Evolutionary conservation across 2,888 invertebrate species (phyloP).

Genomic region (Amphimallon solstitiale): DNA sequence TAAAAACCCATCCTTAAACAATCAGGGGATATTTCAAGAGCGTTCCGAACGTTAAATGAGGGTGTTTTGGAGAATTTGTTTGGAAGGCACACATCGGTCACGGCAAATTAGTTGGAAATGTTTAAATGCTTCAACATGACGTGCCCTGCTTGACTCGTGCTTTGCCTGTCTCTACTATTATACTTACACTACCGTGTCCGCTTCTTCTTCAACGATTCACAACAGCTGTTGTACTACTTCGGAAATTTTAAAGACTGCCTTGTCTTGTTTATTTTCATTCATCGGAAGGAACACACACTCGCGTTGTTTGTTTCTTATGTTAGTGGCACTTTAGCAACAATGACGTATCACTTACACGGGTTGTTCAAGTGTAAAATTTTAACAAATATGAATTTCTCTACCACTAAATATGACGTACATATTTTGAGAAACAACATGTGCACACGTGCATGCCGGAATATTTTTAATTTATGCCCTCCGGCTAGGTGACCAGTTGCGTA

Average conservation of each 20-base stretch:
- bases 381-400: constrained; percentile 19
- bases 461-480: constrained; percentile 35
- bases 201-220: constrained; percentile 27
- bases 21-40: constrained; percentile 24
- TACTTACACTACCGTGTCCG: constrained; percentile 13
- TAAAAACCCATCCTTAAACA: constrained; percentile 17
- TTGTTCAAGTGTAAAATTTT: constrained; percentile 30
- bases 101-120: constrained; percentile 43
- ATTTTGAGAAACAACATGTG: constrained; percentile 25
- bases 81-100: constrained; percentile 40
- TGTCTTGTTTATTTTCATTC: constrained; percentile 38
- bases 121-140: constrained; percentile 44
- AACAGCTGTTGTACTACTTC: constrained; percentile 38
- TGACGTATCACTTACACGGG: constrained; percentile 28
- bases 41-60: constrained; percentile 19
- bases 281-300: constrained; percentile 29
- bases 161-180: constrained; percentile 40
- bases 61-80: constrained; percentile 37
- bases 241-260: constrained; percentile 37
- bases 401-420: constrained; percentile 1
- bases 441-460: constrained; percentile 29
- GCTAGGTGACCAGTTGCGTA: constrained; percentile 40
- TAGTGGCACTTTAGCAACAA: constrained; percentile 26
- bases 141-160: constrained; percentile 48
- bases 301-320: constrained; percentile 26